These are phyloP conservation scores for Nannobrachium achirus DNA, from an alignment of 2,113 vertebrate species.

Conservation along the genomic window DNA sequence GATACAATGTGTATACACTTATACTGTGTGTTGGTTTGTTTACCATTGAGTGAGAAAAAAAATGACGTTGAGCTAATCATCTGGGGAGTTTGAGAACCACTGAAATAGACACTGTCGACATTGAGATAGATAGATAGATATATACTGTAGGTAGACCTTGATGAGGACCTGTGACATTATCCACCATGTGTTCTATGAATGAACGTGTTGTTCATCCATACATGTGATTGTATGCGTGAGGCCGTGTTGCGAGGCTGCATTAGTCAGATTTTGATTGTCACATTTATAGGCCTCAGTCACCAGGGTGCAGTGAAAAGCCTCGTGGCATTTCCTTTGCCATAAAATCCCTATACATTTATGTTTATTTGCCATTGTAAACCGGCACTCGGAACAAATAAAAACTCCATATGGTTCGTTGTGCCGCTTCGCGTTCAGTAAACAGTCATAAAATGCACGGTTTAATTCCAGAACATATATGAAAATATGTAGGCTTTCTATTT, in stretches of 20 bases:
- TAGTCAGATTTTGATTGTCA: constrained; percentile 68
- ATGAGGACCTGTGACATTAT: no score
- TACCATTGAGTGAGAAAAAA: no score
- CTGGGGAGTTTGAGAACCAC: no score
- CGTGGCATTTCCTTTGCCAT: constrained; percentile 73
- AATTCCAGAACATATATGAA: constrained; percentile 62
- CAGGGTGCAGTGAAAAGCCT: constrained; percentile 71
- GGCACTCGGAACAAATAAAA: constrained; percentile 76
- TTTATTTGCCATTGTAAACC: constrained; percentile 78
- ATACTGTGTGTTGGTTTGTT: no score
- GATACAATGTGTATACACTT: no score
- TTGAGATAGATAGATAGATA: no score
- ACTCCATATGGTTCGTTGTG: constrained; percentile 73
- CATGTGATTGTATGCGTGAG: background rate
- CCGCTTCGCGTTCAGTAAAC: constrained; percentile 65
- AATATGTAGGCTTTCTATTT: constrained; percentile 33
- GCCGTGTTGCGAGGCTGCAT: constrained; percentile 16
- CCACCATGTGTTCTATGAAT: background rate
- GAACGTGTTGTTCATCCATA: background rate
- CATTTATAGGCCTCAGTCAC: constrained; percentile 72
- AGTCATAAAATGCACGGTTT: constrained; percentile 55
- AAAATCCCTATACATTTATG: constrained; percentile 75
- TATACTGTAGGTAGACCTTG: no score
- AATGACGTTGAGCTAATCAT: no score
- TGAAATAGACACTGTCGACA: no score